Conservation (phyloP, 2,113 vertebrate species). For the Garra rufa region DNA sequence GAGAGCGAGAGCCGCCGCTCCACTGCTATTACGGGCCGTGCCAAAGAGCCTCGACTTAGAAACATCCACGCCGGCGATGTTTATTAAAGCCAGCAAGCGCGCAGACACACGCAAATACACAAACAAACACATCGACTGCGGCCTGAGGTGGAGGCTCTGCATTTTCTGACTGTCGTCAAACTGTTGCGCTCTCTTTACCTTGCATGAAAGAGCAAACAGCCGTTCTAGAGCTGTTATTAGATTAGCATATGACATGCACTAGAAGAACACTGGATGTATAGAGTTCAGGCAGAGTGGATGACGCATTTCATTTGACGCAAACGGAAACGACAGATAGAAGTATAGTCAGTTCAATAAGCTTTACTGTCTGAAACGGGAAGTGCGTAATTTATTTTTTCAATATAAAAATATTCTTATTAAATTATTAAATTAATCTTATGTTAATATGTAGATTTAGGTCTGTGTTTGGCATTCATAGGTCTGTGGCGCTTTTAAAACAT, state of each 20-base stretch:
- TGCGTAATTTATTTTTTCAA: neutral
- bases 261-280: neutral
- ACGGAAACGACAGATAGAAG: neutral
- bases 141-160: constrained; percentile 32
- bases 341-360: neutral
- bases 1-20: constrained; percentile 52
- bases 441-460: neutral
- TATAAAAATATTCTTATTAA: neutral
- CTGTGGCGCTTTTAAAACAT: neutral
- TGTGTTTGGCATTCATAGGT: neutral
- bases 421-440: neutral
- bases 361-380: neutral
- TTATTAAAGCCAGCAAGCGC: constrained; percentile 57
- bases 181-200: constrained; percentile 34
- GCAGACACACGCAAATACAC: constrained; percentile 8
- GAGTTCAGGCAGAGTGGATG: neutral
- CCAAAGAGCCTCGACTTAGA: constrained; percentile 52
- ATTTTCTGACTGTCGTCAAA: constrained; percentile 20
- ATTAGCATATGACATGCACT: neutral
- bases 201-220: constrained; percentile 22
- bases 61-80: constrained; percentile 49
- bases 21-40: constrained; percentile 47
- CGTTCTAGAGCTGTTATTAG: constrained; percentile 19
- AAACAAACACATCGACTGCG: constrained; percentile 29
- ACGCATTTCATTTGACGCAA: neutral